Evolutionary conservation across 2,888 invertebrate species (phyloP), one percentile per base, ranked within the genome.

Genomic region (Phyllotreta cruciferae): DNA sequence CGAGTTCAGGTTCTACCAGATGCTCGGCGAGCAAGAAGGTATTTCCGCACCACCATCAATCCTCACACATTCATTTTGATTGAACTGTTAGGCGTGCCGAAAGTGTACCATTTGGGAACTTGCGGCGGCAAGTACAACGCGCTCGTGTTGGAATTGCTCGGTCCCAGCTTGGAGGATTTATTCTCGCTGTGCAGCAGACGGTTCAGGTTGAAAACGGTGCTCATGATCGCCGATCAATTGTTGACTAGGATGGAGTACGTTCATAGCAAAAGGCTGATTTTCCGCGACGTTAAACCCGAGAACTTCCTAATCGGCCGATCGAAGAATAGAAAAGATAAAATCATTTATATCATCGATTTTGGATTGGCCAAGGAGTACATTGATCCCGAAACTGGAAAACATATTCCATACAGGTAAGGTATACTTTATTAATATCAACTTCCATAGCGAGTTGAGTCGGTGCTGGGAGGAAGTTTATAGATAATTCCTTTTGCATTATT

Each of bases 301-400:
- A 99, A 99, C 86, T 99, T 99, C 87, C 90, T 99, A 83, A 96
- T 99, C 85, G 98, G 98, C 82, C 91, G 98, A 85, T 92, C 93
- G 85, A 93, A 94, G 83, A 94, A 94, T 82, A 95, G 95, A 87
- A 92, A 96, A 84, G 97, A 98, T 86, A 98, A 98, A 88, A 89
- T 96, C 84, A 95, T 99, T 81, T 96, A 99, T 88, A 98, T 99
- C 84, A 98, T 99, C 87, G 99, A 99, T 90, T 99, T 99, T 88
- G 99, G 99, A 83, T 89, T 99, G 87, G 99, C 99, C 84, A 99
- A 99, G 89, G 99, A 99, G 88, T 99, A 99, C 86, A 98, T 99
- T 86, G 98, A 99, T 88, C 92, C 96, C 86, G 98, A 98, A 88
- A 94, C 95, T 84, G 96, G 96, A 87, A 96, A 98, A 87, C 99